Evolutionary conservation across 1,140 invertebrate species (phyloP), one percentile per base, ranked within the genome.

Genomic region (Drosophila lacteicornis): DNA sequence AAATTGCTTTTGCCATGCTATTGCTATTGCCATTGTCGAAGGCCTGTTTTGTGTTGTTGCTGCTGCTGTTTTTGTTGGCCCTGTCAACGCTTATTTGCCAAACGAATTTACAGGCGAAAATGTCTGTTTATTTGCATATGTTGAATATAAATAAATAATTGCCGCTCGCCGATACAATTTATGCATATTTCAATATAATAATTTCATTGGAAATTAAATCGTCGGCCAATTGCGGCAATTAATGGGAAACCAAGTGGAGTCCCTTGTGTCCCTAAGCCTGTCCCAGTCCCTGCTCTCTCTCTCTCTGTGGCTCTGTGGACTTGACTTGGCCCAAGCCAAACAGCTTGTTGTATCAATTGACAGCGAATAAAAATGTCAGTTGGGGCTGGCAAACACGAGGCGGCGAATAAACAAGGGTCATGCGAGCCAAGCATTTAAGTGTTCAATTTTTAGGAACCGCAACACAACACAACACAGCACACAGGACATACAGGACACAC

Each of bases 361-460:
- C 90, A 91, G 90, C 90, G 60, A 91, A 91, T 91, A 91, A 91
- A 91, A 90, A 82, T 79, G 90, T 86, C 90, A 91, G 85, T 85
- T 51, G 61, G 49, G 61, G 49, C 58, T 17, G 56, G 59, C 70
- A 78, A 75, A 77, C 75, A 83, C 62, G 63, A 53, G 27, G 58
- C 55, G 58, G 63, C 71, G 49, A 62, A 80, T 79, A 86, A 87
- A 87, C 73, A 82, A 58, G 58, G 58, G 73, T 51, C 62, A 77
- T 46, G 58, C 76, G 75, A 70, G 80, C 50, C 51, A 25, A 88
- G 82, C 84, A 88, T 84, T 88, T 65, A 79, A 80, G 80, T 88
- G 84, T 88, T 69, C 80, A 84, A 82, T 85, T 91, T 82, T 82
- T 86, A 66, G 69, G 51, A 82, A 66, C 86, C 79, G 58, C 86